Base-by-base conservation (phyloP, 2,113 vertebrate genomes). In the Psephotus haematonotus region DNA sequence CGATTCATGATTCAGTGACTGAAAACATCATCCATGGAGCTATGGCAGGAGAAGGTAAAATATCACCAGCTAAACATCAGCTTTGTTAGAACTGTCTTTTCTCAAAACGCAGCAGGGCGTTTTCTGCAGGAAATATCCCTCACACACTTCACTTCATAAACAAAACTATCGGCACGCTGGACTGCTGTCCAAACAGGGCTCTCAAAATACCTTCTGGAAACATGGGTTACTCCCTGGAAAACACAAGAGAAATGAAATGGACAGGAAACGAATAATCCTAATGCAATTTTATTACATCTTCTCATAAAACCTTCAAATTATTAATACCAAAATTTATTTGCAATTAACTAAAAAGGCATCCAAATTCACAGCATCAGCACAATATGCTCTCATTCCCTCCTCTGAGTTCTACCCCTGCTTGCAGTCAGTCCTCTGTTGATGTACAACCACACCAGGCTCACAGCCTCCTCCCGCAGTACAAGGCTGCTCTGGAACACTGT, bases 361-460 rank as follows among this genome's bases (percentile, higher is more conserved):
- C 50, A 64, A 27, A 57, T 13, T 9, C 74, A 63, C 50, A 71
- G 25, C 14, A 59, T n/a, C 24, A 49, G 41, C 65, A 62, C 5
- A 13, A 60, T 7, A 9, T 11, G 55, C n/a, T 87, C n/a, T 76
- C 2, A 6, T 55, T 62, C n/a, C 22, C 59, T 57, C 37, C 41
- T 67, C 15, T 1, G 3, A 27, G 31, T 47, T 78, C 74, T 37
- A 53, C 17, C 28, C 65, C 39, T 68, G 60, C n/a, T 72, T 31
- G 37, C 2, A 65, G 72, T 22, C 62, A 25, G 55, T 20, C 0
- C 18, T 60, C 57, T 24, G 62, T 37, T 68, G 67, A 53, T 6
- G 47, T 20, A 18, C 20, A 5, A 7, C 35, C 1, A 1, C 18
- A 10, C 0, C 17, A 39, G 72, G 35, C 84, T 50, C 19, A 0